Evolutionary conservation across 2,888 invertebrate genomes (phyloP).

Genomic region (Drosophila quasianomalipes): DNA sequence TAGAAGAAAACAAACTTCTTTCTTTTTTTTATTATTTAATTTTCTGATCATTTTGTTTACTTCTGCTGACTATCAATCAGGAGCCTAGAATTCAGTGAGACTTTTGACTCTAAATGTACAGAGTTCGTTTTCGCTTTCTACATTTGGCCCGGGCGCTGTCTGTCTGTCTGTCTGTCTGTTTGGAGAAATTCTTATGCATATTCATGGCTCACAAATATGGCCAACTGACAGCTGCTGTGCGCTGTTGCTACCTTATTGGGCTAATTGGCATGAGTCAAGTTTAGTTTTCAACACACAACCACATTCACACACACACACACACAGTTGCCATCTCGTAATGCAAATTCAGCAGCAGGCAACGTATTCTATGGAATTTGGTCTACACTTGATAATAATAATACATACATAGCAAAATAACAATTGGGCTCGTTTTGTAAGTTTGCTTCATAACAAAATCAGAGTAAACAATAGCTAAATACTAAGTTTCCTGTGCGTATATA

Average conservation of each 20-base stretch:
- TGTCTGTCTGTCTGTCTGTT: neutral
- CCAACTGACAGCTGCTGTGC: slow-evolving; percentile 52
- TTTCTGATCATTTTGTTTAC: neutral
- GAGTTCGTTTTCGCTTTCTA: slow-evolving; percentile 28
- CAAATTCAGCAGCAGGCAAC: slow-evolving; percentile 32
- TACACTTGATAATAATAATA: slow-evolving; percentile 25
- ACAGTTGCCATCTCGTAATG: slow-evolving; percentile 48
- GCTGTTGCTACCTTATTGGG: slow-evolving; percentile 40
- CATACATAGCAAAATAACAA: slow-evolving; percentile 10
- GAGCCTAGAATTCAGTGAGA: neutral
- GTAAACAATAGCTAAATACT: slow-evolving; percentile 35
- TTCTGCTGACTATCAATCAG: slow-evolving; percentile 28
- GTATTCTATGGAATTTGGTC: slow-evolving; percentile 16
- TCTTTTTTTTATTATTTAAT: neutral
- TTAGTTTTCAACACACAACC: slow-evolving; percentile 15
- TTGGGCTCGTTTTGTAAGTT: slow-evolving; percentile 26
- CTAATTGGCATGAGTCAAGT: slow-evolving; percentile 64
- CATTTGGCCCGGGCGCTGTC: slow-evolving; percentile 4
- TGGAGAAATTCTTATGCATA: slow-evolving; percentile 55
- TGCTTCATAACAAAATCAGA: slow-evolving; percentile 5
- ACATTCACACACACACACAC: slow-evolving; percentile 5
- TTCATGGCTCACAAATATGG: slow-evolving; percentile 37
- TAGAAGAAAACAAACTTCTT: neutral
- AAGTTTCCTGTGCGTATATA: slow-evolving; percentile 14
- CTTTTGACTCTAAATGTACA: slow-evolving; percentile 12